Conservation (phyloP, 1,140 invertebrate species). For the Macrobrachium rosenbergii region DNA sequence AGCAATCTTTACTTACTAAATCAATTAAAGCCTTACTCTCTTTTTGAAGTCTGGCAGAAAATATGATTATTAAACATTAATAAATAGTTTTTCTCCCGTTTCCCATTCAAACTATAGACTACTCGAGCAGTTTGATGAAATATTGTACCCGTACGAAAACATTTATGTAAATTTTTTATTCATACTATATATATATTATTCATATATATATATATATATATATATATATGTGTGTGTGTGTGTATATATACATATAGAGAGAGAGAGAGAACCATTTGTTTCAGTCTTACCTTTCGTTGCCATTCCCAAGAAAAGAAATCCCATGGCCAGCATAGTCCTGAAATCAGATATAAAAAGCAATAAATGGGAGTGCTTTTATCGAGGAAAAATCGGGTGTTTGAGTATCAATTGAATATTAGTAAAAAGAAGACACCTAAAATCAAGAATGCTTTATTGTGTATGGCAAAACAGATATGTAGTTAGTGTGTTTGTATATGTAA, state of each 20-base stretch:
- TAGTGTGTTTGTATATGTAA: not conserved
- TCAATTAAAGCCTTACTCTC: no score
- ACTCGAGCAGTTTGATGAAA: no score
- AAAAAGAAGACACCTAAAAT: not conserved
- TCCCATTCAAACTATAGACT: no score
- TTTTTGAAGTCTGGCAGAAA: no score
- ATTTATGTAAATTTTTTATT: not conserved
- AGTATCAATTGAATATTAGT: not conserved
- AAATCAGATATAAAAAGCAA: not conserved
- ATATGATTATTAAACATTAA: no score
- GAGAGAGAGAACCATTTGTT: not conserved
- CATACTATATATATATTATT: not conserved
- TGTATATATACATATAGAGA: not conserved
- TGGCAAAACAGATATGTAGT: no score
- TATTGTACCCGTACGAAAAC: not conserved
- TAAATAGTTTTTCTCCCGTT: no score
- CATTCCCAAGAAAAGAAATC: constrained; percentile 53
- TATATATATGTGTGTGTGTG: not conserved
- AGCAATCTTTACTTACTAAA: no score
- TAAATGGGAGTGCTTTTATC: not conserved
- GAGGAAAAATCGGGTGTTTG: not conserved
- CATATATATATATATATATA: constrained; percentile 13
- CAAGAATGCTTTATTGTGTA: not conserved
- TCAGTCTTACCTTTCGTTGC: constrained; percentile 36
- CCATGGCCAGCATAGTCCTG: constrained; percentile 49